Conservation (phyloP, 2,888 invertebrate species). For the Hyposoter didymator region DNA sequence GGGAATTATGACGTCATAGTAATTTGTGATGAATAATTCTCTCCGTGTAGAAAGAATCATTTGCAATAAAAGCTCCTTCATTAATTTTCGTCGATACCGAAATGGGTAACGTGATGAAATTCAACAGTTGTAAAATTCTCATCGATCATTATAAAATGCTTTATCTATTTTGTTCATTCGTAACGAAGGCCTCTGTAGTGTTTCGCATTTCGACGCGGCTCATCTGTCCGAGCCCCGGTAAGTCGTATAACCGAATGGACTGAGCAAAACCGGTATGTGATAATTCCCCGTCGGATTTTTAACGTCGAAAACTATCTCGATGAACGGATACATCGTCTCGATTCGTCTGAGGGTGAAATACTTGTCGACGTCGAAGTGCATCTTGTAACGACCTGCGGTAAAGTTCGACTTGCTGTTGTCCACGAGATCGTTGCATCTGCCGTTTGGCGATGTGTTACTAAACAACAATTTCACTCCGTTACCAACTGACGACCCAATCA, state of each 20-base stretch:
- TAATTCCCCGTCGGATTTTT: constrained; percentile 88
- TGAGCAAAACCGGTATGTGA: constrained; percentile 91
- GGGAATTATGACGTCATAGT: no score
- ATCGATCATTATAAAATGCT: neutral
- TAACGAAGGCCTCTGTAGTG: constrained; percentile 41
- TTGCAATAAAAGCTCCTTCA: neutral
- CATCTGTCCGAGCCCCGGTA: constrained; percentile 88
- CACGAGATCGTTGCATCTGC: constrained; percentile 88
- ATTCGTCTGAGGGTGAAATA: constrained; percentile 88
- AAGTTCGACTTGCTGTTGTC: constrained; percentile 85
- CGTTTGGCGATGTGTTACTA: constrained; percentile 87
- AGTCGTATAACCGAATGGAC: constrained; percentile 91
- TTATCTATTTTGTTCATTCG: neutral
- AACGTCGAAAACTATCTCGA: constrained; percentile 91
- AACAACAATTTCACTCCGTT: constrained; percentile 54
- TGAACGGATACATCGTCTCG: constrained; percentile 90
- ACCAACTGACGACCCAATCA: neutral
- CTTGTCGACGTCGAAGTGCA: constrained; percentile 90
- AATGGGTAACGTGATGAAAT: neutral
- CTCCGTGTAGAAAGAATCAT: no score
- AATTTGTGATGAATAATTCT: no score
- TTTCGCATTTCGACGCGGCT: constrained; percentile 45
- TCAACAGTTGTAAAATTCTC: neutral
- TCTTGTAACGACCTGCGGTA: constrained; percentile 89
- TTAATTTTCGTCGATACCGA: neutral